Evolutionary conservation across 2,888 invertebrate genomes (phyloP).

Genomic region (Amphipoea oculea): DNA sequence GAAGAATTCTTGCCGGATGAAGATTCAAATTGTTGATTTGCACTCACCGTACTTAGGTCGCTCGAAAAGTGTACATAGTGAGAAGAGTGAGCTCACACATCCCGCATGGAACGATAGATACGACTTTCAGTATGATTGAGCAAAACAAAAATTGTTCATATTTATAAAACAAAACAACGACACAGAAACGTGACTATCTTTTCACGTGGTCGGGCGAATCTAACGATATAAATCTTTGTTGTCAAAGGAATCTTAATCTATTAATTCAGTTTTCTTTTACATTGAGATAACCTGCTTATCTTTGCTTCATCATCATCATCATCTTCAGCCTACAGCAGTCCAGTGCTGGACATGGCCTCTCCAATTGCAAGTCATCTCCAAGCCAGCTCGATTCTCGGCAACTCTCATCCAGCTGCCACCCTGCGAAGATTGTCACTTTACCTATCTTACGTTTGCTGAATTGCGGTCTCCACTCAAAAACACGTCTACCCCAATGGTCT

Average conservation of each 20-base stretch:
- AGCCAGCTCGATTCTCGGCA: background rate
- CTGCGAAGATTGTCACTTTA: background rate
- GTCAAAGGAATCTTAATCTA: background rate
- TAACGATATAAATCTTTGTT: background rate
- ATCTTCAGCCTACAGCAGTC: background rate
- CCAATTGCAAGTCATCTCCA: background rate
- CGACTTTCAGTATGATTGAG: no score
- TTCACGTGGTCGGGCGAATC: background rate
- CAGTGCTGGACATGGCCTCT: background rate
- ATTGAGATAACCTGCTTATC: slow-evolving; percentile 6
- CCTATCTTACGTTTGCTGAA: no score
- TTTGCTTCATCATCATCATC: slow-evolving; percentile 5
- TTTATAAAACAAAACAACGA: background rate
- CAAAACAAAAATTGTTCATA: background rate
- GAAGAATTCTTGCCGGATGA: background rate
- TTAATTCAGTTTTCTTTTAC: background rate
- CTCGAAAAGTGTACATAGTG: background rate
- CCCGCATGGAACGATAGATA: background rate
- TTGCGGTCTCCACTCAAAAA: background rate
- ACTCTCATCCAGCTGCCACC: background rate
- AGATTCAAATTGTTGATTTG: background rate
- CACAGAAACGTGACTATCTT: no score
- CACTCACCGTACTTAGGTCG: background rate
- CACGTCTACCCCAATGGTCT: background rate
- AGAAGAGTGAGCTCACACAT: background rate